Conservation (phyloP, 2,797 vertebrate genomes). For the Craterocephalus amniculus region DNA sequence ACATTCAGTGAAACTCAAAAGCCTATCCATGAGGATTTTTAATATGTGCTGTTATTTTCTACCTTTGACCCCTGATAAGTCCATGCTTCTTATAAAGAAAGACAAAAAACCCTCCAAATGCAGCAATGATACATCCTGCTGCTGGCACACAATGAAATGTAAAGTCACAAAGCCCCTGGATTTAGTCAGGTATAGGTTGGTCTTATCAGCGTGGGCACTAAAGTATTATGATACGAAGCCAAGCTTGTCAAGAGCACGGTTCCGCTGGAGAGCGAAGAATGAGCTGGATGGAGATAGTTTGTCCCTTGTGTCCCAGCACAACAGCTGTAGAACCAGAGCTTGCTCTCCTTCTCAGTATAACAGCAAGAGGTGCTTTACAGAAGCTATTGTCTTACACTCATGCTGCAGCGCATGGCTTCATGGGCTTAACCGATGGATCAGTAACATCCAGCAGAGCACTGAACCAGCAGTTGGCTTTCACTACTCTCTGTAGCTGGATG, state of each 20-base stretch:
- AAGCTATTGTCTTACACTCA: constrained; percentile 84
- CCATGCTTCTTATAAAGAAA: not conserved
- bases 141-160: constrained; percentile 46
- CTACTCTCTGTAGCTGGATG: constrained; percentile 69
- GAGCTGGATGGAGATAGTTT: constrained; percentile 59
- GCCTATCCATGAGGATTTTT: not conserved
- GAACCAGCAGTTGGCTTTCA: constrained; percentile 77
- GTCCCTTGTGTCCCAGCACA: constrained; percentile 62
- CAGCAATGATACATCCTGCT: constrained; percentile 13
- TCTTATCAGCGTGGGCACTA: constrained; percentile 57
- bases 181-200: constrained; percentile 67
- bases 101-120: constrained; percentile 21
- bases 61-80: constrained; percentile 23
- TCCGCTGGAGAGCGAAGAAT: constrained; percentile 47
- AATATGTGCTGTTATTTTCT: constrained; percentile 16
- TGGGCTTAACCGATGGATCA: constrained; percentile 77
- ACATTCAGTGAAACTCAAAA: constrained; percentile 26
- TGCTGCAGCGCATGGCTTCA: constrained; percentile 64
- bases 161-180: constrained; percentile 52
- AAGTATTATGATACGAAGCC: constrained; percentile 59
- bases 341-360: constrained; percentile 59
- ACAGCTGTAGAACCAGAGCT: constrained; percentile 81
- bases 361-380: constrained; percentile 80
- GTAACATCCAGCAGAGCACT: constrained; percentile 77
- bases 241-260: constrained; percentile 44